Base-by-base conservation (phyloP, 2,113 vertebrate genomes). In the Megaleporinus macrocephalus region DNA sequence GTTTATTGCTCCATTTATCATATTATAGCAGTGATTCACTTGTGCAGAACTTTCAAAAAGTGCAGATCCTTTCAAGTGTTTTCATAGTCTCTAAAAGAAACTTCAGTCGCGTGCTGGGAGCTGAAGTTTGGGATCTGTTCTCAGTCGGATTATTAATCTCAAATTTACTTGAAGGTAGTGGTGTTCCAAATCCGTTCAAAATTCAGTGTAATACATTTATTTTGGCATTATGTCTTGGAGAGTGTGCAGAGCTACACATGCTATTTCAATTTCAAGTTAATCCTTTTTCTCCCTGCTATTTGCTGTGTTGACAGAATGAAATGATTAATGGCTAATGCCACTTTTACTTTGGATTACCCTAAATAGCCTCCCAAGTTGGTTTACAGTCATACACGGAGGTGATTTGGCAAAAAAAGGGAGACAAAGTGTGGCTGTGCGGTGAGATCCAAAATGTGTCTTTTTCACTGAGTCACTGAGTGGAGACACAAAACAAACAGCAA, bases 291-390 rank as follows among this genome's bases (percentile, higher is more conserved):
- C 36, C 10, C 59, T 68, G 73, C 73, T 59, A 66, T 80, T 80
- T 79, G 79, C 47, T 80, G 76, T 74, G 78, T 81, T 81, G 76
- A 81, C 80, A 61, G 76, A 65, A 44, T 68, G 55, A 53, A 81
- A 78, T 83, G 85, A 83, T 78, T 81, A 81, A 83, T 81, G 81
- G 70, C 73, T 78, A 77, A 80, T 83, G 77, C 57, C 82, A 83
- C 73, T 86, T 86, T 86, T 86, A 82, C 81, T 78, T 80, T 86
- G 81, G 69, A 86, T 86, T 83, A 80, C 78, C 68, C 68, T 86
- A 86, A 86, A 83, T 80, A 81, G 73, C 33, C 65, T 76, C 62
- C 57, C 81, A 59, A 80, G 73, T 86, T 69, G 49, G 73, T 86
- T 85, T 85, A 74, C 69, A 78, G 74, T 85, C 76, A 55, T 51